These are phyloP conservation scores for Balaenoptera acutorostrata DNA, from an alignment of 2,113 vertebrate species.

Conservation along the genomic window DNA sequence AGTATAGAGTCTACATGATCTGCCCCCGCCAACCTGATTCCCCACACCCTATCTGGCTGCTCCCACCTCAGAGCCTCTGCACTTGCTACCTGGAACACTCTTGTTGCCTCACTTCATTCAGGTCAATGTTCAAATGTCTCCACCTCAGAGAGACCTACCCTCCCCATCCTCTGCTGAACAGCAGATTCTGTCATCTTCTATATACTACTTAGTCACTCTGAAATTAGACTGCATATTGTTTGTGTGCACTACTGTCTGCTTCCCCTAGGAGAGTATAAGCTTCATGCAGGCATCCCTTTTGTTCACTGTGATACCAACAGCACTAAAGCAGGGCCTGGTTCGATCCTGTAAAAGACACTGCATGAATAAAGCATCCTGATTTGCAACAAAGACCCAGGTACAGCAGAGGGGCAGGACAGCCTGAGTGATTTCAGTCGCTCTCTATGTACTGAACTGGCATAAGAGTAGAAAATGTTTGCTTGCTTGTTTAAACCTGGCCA, in stretches of 20 bases:
- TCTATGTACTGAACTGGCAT: not conserved
- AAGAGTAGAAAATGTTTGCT: not conserved
- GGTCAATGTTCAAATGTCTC: not conserved
- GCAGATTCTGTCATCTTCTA: not conserved
- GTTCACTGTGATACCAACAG: not conserved
- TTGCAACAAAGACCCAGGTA: not conserved
- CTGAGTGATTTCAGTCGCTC: not conserved
- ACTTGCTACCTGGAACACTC: not conserved
- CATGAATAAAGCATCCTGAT: not conserved
- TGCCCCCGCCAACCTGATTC: not conserved
- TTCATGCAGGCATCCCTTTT: not conserved
- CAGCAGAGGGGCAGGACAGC: not conserved
- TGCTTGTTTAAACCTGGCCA: not conserved
- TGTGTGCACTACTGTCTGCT: not conserved
- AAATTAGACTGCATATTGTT: not conserved
- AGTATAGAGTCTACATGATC: rapidly evolving
- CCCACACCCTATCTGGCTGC: rapidly evolving
- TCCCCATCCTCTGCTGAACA: not conserved
- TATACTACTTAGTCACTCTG: not conserved
- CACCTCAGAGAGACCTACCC: not conserved
- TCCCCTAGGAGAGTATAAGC: not conserved
- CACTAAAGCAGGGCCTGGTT: not conserved
- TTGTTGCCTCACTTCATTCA: not conserved
- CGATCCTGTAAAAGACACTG: not conserved
- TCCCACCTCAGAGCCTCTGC: not conserved